Evolutionary conservation across 2,113 vertebrate species (phyloP).

Genomic region (Psilopogon haemacephalus): DNA sequence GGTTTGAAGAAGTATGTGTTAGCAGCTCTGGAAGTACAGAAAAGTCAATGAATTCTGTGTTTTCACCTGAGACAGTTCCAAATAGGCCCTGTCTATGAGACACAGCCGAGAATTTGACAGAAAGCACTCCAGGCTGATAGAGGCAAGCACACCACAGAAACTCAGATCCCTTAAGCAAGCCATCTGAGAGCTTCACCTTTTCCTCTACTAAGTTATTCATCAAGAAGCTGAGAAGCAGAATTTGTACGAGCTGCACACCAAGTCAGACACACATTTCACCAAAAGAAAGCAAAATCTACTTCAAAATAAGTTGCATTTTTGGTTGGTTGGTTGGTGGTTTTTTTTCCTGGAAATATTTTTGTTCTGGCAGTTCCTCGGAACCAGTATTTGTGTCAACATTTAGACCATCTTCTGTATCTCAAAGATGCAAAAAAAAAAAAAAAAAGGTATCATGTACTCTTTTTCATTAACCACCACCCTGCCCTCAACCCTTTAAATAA

Average conservation of each 20-base stretch:
- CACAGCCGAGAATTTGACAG: neutral
- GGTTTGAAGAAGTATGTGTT: neutral
- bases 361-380: neutral
- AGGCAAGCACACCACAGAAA: neutral
- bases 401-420: neutral
- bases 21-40: neutral
- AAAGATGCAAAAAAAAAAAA: neutral
- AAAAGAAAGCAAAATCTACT: neutral
- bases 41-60: neutral
- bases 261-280: neutral
- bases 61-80: neutral
- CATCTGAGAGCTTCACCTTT: neutral
- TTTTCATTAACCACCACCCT: neutral
- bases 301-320: neutral
- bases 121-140: neutral
- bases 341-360: neutral
- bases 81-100: neutral
- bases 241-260: neutral
- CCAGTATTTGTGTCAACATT: neutral
- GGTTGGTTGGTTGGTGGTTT: too few species aligned
- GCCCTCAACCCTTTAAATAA: neutral
- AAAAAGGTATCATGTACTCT: neutral
- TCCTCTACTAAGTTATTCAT: neutral
- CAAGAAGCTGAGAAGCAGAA: neutral
- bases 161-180: neutral